A percentile compares a stretch with the other conserved stretches of the same genome.
Conservation (phyloP, 1,140 invertebrate genomes). For the Plodia interpunctella region DNA sequence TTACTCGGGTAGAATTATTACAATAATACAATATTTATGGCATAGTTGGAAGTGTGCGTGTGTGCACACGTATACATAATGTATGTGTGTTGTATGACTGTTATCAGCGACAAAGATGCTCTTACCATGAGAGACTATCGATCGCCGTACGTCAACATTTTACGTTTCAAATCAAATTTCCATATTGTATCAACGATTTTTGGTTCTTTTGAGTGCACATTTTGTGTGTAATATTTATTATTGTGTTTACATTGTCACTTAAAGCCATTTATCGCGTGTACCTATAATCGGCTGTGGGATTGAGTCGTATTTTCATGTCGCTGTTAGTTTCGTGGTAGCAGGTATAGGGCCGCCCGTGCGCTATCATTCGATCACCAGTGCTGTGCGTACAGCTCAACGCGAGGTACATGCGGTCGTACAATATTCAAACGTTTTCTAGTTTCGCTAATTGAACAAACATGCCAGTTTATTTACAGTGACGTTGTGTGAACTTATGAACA, state of each 20-base stretch:
- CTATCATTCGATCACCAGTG: conserved; percentile 70
- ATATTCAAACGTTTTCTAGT: conserved; percentile 25
- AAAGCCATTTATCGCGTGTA: neutral
- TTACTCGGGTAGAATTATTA: too few species aligned
- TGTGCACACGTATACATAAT: too few species aligned
- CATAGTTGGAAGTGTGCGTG: too few species aligned
- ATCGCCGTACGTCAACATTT: too few species aligned
- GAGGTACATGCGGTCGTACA: conserved; percentile 45
- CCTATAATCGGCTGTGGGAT: neutral
- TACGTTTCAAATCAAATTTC: too few species aligned
- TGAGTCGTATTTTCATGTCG: conserved; percentile 23
- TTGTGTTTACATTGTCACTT: neutral
- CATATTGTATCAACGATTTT: too few species aligned
- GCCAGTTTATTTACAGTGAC: conserved; percentile 56
- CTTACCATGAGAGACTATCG: conserved; percentile 28
- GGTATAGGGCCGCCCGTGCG: conserved; percentile 58
- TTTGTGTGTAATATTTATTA: too few species aligned
- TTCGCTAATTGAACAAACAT: conserved; percentile 47
- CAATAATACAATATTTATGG: too few species aligned
- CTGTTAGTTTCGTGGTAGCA: conserved; percentile 46
- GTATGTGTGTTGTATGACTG: conserved; percentile 30
- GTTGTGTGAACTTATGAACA: conserved; percentile 55
- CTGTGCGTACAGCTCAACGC: conserved; percentile 56
- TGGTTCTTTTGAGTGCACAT: too few species aligned
- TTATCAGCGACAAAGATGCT: conserved; percentile 51